Conservation (phyloP, 1,140 invertebrate genomes). For the Cepaea nemoralis region DNA sequence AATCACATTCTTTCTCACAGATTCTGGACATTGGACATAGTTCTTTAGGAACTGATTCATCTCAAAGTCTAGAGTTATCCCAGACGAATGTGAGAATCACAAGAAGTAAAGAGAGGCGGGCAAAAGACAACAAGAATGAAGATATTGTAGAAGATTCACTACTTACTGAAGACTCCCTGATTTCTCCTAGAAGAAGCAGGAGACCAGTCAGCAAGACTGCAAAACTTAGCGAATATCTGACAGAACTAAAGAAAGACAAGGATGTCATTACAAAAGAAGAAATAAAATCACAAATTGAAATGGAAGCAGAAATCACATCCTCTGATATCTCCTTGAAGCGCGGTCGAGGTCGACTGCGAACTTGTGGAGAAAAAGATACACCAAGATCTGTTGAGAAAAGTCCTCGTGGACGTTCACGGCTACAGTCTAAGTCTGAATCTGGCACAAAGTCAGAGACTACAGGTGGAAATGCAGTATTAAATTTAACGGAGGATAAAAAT, state of each 20-base stretch:
- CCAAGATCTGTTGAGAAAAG: constrained; percentile 10
- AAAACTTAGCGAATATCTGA: constrained; percentile 31
- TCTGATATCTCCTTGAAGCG: not conserved
- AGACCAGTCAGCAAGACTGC: constrained; percentile 7
- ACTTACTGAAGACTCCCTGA: not conserved
- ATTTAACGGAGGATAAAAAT: not conserved
- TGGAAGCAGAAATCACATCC: not conserved
- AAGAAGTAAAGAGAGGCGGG: not conserved
- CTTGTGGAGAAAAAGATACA: constrained; percentile 14
- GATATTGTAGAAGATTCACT: not conserved
- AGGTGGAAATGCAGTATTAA: not conserved
- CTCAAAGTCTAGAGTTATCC: not conserved
- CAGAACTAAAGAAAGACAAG: constrained; percentile 31
- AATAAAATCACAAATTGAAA: not conserved
- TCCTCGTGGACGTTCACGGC: not conserved
- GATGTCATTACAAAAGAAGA: not conserved
- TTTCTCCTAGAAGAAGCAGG: constrained; percentile 18
- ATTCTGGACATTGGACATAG: not conserved
- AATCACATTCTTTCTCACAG: not conserved
- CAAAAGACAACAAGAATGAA: not conserved
- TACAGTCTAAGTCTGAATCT: not conserved
- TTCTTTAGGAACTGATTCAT: not conserved
- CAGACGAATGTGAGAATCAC: not conserved
- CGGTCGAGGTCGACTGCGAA: constrained; percentile 27
- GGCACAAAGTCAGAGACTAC: not conserved